These are phyloP conservation scores for Trachelus iudaicus DNA, from an alignment of 2,888 invertebrate genomes.

Conservation along the genomic window DNA sequence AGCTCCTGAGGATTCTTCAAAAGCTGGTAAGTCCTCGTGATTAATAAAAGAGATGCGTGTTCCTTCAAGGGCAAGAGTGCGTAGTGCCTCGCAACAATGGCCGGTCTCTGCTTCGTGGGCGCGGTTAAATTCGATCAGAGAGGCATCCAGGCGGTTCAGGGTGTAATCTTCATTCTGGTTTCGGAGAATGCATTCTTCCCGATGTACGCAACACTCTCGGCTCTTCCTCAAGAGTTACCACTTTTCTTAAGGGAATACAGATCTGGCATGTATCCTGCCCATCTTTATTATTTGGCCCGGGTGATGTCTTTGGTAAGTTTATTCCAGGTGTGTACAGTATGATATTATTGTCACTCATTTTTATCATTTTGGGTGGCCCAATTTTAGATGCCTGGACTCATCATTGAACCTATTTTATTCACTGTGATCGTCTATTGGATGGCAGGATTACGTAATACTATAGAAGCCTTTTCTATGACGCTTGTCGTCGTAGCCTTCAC, in stretches of 20 bases:
- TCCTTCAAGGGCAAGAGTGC: constrained; percentile 68
- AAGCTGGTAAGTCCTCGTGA: constrained; percentile 77
- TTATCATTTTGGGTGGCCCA: constrained; percentile 14
- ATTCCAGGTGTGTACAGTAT: background rate
- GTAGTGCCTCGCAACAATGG: constrained; percentile 76
- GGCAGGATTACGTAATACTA: constrained; percentile 78
- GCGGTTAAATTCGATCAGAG: constrained; percentile 78
- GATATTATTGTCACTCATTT: background rate
- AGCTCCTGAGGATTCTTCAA: constrained; percentile 80
- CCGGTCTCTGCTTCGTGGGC: constrained; percentile 87
- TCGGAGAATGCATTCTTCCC: constrained; percentile 92
- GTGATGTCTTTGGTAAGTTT: constrained; percentile 81
- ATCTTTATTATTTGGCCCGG: constrained; percentile 84
- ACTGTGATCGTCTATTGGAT: constrained; percentile 87
- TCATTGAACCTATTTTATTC: constrained; percentile 86
- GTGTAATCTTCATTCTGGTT: constrained; percentile 87
- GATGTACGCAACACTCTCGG: constrained; percentile 88
- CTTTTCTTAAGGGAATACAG: constrained; percentile 83
- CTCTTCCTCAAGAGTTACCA: constrained; percentile 85
- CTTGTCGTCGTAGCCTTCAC: constrained; percentile 78
- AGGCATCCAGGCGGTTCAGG: constrained; percentile 90
- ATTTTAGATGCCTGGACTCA: constrained; percentile 82
- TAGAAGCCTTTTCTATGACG: constrained; percentile 78
- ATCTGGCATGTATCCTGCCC: constrained; percentile 84
- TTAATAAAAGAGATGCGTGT: constrained; percentile 14